Percentiles rank a stretch among this genome's conserved stretches.
These are phyloP conservation scores for Gavialis gangeticus DNA, from an alignment of 2,113 vertebrate species.

Conservation along the genomic window DNA sequence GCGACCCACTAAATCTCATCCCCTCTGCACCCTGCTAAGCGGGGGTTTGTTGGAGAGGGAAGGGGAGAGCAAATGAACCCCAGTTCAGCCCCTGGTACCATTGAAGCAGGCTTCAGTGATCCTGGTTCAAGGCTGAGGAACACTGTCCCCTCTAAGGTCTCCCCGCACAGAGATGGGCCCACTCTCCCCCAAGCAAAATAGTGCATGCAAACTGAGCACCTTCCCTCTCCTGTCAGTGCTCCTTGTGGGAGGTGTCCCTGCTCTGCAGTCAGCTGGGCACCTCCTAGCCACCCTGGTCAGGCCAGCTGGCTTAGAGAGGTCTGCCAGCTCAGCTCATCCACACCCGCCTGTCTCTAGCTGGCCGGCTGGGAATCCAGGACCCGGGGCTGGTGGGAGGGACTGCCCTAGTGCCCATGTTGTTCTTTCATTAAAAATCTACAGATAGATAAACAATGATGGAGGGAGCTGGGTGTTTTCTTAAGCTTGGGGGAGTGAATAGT, in stretches of 20 bases:
- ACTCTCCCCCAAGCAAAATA: no score
- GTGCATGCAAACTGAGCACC: no score
- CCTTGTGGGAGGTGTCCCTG: accelerated
- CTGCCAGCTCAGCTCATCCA: accelerated
- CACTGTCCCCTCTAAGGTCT: no score
- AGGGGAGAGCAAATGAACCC: not conserved
- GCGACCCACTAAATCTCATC: not conserved
- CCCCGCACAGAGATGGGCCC: no score
- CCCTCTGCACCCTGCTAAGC: not conserved
- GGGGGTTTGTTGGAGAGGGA: not conserved
- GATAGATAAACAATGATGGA: not conserved
- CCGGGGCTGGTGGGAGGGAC: not conserved
- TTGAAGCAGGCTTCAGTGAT: not conserved
- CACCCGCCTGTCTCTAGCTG: accelerated
- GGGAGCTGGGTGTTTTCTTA: not conserved
- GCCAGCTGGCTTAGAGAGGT: not conserved
- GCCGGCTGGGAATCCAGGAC: accelerated
- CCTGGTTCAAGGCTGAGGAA: not conserved
- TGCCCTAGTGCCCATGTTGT: not conserved
- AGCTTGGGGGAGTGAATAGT: not conserved
- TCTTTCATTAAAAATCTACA: not conserved
- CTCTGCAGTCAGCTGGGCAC: not conserved
- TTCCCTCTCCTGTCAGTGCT: accelerated
- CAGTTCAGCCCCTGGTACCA: not conserved
- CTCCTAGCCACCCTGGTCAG: accelerated